These are phyloP conservation scores for Pseudolycoriella hygida DNA, from an alignment of 2,888 invertebrate species.

Conservation along the genomic window DNA sequence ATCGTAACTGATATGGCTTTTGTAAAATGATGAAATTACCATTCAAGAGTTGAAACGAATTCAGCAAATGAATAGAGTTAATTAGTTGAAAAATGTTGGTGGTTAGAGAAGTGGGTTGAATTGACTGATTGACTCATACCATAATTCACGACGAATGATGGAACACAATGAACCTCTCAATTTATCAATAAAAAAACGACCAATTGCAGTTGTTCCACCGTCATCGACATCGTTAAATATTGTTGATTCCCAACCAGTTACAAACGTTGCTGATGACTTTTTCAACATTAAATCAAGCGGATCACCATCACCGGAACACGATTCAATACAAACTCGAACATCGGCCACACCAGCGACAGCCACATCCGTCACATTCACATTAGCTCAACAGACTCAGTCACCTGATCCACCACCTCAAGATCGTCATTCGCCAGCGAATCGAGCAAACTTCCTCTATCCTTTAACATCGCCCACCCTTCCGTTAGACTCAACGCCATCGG, in stretches of 20 bases:
- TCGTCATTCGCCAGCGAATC: neutral
- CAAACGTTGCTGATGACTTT: neutral
- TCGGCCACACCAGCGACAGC: neutral
- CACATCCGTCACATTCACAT: neutral
- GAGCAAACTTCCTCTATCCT: neutral
- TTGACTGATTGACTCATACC: too few species aligned
- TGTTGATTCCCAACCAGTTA: neutral
- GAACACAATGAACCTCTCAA: constrained; percentile 29
- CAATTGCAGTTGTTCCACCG: constrained; percentile 35
- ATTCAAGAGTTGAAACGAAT: too few species aligned
- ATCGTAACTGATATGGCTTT: too few species aligned
- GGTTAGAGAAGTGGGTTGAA: too few species aligned
- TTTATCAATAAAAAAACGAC: constrained; percentile 31
- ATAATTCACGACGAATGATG: constrained; percentile 9
- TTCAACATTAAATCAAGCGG: neutral
- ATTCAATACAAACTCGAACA: neutral
- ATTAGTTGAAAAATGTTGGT: too few species aligned
- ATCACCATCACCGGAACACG: neutral
- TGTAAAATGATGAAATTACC: too few species aligned
- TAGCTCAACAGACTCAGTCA: neutral
- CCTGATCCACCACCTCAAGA: neutral
- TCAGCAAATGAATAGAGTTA: too few species aligned
- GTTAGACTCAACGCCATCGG: constrained; percentile 12
- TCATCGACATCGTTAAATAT: constrained; percentile 21
- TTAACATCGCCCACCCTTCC: constrained; percentile 4